These are phyloP conservation scores for Molorchus minor DNA, from an alignment of 2,888 invertebrate genomes.

Conservation along the genomic window DNA sequence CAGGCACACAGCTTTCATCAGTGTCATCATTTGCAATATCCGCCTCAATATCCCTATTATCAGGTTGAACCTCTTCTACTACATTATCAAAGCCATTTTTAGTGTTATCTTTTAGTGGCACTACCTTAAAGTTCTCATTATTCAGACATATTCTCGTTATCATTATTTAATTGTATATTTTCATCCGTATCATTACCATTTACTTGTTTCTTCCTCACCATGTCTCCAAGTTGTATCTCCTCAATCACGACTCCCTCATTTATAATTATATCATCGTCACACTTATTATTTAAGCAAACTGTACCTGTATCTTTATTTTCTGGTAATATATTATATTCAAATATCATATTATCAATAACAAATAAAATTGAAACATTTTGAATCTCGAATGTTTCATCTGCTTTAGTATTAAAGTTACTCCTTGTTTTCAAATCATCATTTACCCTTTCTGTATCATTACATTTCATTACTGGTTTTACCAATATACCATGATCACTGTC, in stretches of 20 bases:
- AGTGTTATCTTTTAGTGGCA: slow-evolving; percentile 5
- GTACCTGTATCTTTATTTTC: slow-evolving; percentile 4
- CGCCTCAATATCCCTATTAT: slow-evolving; percentile 1
- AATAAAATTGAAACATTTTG: slow-evolving; percentile 3
- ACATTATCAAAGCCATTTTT: slow-evolving; percentile 4
- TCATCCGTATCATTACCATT: slow-evolving; percentile 1
- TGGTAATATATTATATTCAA: slow-evolving; percentile 3
- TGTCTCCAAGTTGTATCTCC: background rate
- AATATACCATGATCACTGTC: slow-evolving; percentile 3
- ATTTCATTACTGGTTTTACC: slow-evolving; percentile 4
- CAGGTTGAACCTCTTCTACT: slow-evolving; percentile 4
- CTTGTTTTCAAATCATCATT: slow-evolving; percentile 4
- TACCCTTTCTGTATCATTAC: slow-evolving; percentile 6
- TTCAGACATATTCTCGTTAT: background rate
- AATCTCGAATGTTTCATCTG: slow-evolving; percentile 3
- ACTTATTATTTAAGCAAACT: slow-evolving; percentile 4
- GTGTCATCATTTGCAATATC: slow-evolving; percentile 1
- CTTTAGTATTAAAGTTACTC: slow-evolving; percentile 4
- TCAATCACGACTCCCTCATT: slow-evolving; percentile 2
- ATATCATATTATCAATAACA: slow-evolving; percentile 5
- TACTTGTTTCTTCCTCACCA: slow-evolving; percentile 6
- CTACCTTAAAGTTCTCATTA: background rate
- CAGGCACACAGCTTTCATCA: background rate
- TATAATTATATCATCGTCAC: slow-evolving; percentile 4
- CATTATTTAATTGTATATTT: slow-evolving; percentile 4